Conservation (phyloP, 1,140 invertebrate species). For the Drosophila novamexicana region DNA sequence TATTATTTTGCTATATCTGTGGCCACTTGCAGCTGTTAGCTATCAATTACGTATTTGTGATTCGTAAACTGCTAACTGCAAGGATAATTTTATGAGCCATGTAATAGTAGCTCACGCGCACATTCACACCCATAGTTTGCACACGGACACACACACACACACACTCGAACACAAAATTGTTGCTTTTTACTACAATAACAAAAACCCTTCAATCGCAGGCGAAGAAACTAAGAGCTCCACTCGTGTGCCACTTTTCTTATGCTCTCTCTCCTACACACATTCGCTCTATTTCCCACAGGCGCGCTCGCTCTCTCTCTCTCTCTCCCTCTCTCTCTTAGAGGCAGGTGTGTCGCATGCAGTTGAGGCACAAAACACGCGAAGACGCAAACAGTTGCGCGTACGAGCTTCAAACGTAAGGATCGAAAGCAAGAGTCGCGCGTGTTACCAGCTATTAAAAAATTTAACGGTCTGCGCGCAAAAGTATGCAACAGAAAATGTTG, state of each 20-base stretch:
- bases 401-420: constrained; percentile 70
- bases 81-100: constrained; percentile 23
- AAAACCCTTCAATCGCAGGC: constrained; percentile 25
- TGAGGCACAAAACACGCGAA: constrained; percentile 7
- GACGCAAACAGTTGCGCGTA: constrained; percentile 51
- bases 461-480: constrained; percentile 51
- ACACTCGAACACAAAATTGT: constrained; percentile 57
- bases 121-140: constrained; percentile 9
- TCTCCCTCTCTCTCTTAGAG: background rate
- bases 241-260: constrained; percentile 23
- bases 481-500: constrained; percentile 41
- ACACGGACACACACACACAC: constrained; percentile 22
- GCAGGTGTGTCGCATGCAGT: constrained; percentile 33
- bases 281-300: background rate
- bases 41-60: constrained; percentile 35
- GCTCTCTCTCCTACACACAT: constrained; percentile 5
- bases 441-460: constrained; percentile 14
- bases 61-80: constrained; percentile 28
- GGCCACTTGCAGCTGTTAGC: background rate
- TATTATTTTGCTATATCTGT: background rate
- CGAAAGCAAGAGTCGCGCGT: constrained; percentile 35
- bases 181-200: constrained; percentile 53
- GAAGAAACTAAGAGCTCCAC: constrained; percentile 35
- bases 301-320: background rate
- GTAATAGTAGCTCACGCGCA: constrained; percentile 10